Evolutionary conservation across 2,888 invertebrate genomes (phyloP), one percentile per base, ranked within the genome.

Genomic region (Eristalinus sepulchralis): DNA sequence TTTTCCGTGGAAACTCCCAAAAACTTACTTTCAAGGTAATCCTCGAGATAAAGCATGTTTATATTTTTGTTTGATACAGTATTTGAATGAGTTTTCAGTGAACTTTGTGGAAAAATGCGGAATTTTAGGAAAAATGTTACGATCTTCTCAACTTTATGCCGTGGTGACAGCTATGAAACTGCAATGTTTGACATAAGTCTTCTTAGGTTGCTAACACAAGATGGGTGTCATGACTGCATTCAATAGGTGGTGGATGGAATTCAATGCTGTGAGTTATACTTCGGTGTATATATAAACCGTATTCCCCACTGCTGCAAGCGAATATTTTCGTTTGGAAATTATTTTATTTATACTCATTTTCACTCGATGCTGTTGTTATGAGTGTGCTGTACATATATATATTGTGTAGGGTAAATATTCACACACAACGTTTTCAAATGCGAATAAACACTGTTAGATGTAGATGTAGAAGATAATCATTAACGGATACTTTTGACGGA

Each of bases 1-100:
- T 57, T 70, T 83, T 22, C 22, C 2, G 13, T 0, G 0, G 17
- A 24, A 62, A 66, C 53, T 10, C n/a, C 13, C 1, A 47, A 59
- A 87, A 90, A 95, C 97, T 95, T 95, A 98, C 98, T 98, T 95
- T 99, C 99, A 90, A 99, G 94, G 94, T 98, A 99, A 95, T 99
- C 99, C 93, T 99, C 99, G 89, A 99, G 95, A 93, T 98, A 99
- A 94, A 99, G 94, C 98, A 99, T 99, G 0, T 59, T 89, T 88
- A 47, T 57, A 86, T 62, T 57, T 62, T 36, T 59, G n/a, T 73
- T 73, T 82, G 53, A 66, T 73, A 1, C 11, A 24, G 53, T 53
- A 60, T 62, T 62, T 33, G 20, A 73, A 17, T 13, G 20, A 47
- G 64, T 64, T 31, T 85, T 81, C 59, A 82, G 82, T 82, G 68